Evolutionary conservation across 2,797 vertebrate species (phyloP).

Genomic region (Coreius guichenoti): DNA sequence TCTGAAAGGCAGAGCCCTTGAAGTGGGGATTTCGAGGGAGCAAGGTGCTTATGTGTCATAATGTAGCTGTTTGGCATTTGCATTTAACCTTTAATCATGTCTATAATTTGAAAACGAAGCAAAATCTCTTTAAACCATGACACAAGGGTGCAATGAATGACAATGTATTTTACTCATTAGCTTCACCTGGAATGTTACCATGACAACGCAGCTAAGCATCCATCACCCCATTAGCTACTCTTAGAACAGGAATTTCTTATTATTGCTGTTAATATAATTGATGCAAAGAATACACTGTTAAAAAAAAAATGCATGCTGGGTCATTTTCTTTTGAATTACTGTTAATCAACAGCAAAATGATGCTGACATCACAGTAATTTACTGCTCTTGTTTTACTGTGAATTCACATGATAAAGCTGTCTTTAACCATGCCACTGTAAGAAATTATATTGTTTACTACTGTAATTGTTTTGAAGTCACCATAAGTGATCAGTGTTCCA

Average conservation of each 20-base stretch:
- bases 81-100: conserved; percentile 52
- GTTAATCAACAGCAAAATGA: too few species aligned
- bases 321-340: too few species aligned
- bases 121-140: conserved; percentile 18
- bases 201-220: neutral
- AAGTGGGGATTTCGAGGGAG: neutral
- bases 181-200: neutral
- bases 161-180: neutral
- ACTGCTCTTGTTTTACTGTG: too few species aligned
- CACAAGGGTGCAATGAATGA: neutral
- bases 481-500: too few species aligned
- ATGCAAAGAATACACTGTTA: neutral
- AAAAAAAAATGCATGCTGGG: too few species aligned
- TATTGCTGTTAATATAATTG: neutral
- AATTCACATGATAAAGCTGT: too few species aligned
- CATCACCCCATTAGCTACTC: neutral
- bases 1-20: neutral
- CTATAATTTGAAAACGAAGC: conserved; percentile 48
- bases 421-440: too few species aligned
- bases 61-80: conserved; percentile 30
- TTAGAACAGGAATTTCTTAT: neutral
- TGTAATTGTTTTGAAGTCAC: too few species aligned
- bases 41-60: neutral
- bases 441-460: too few species aligned
- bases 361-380: too few species aligned